These are phyloP conservation scores for Carabus problematicus DNA, from an alignment of 2,888 invertebrate species.

Conservation along the genomic window DNA sequence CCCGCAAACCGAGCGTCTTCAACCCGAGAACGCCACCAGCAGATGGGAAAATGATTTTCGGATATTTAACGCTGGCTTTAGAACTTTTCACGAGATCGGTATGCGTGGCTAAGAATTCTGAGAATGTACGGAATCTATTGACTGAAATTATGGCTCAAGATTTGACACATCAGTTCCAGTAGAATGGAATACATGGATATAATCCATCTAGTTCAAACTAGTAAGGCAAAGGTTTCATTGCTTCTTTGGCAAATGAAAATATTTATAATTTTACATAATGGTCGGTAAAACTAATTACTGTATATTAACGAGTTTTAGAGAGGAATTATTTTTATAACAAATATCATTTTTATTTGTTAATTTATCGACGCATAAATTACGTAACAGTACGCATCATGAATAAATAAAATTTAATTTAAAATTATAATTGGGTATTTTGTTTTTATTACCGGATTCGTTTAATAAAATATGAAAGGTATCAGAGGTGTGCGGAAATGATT, in stretches of 20 bases:
- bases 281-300: too few relatives aligned
- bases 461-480: constrained; percentile 25
- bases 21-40: neutral
- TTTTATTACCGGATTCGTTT: constrained; percentile 20
- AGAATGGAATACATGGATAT: too few relatives aligned
- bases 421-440: constrained; percentile 31
- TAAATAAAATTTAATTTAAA: constrained; percentile 34
- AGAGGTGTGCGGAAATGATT: too few relatives aligned
- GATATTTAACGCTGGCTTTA: constrained; percentile 23
- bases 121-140: too few relatives aligned
- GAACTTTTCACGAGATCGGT: constrained; percentile 3
- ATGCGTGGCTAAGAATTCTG: too few relatives aligned
- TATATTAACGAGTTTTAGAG: neutral
- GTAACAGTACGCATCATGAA: constrained; percentile 21
- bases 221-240: too few relatives aligned
- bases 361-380: constrained; percentile 19
- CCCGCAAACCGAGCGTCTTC: neutral
- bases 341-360: constrained; percentile 8
- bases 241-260: too few relatives aligned
- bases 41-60: constrained; percentile 27
- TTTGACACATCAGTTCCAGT: too few relatives aligned
- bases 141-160: too few relatives aligned
- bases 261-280: too few relatives aligned
- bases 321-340: constrained; percentile 10
- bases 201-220: too few relatives aligned